These are phyloP conservation scores for Prosopocoilus inquinatus DNA, from an alignment of 2,888 invertebrate species.

Conservation along the genomic window DNA sequence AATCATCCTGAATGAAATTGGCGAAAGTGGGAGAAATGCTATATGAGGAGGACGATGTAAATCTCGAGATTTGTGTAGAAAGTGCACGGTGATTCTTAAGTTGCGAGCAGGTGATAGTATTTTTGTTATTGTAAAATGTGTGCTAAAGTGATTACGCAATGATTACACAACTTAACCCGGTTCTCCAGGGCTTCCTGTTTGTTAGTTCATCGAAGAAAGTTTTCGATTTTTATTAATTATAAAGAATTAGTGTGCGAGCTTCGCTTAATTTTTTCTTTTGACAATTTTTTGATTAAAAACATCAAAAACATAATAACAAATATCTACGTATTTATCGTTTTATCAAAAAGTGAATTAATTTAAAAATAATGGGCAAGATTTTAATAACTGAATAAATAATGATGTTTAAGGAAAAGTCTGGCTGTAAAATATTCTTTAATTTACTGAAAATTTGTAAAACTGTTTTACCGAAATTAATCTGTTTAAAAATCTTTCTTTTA, in stretches of 20 bases:
- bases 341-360: neutral
- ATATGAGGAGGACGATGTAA: constrained; percentile 25
- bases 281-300: too few relatives aligned
- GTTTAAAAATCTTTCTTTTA: too few relatives aligned
- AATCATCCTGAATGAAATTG: too few relatives aligned
- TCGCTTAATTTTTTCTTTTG: too few relatives aligned
- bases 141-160: neutral
- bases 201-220: too few relatives aligned
- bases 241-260: too few relatives aligned
- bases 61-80: constrained; percentile 9
- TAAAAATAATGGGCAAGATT: neutral
- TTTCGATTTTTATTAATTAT: too few relatives aligned
- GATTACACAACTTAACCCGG: neutral
- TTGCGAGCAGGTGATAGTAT: constrained; percentile 16
- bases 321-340: neutral
- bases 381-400: neutral
- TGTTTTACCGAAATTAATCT: too few relatives aligned
- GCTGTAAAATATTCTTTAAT: too few relatives aligned
- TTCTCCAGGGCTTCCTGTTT: too few relatives aligned
- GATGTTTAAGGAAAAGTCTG: neutral
- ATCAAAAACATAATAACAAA: too few relatives aligned
- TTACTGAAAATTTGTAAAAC: too few relatives aligned
- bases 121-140: constrained; percentile 6
- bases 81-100: constrained; percentile 13
- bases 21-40: constrained; percentile 26